phyloP scores from a whole-genome alignment of 2,113 vertebrate genomes.

The Mirza zaza region DNA sequence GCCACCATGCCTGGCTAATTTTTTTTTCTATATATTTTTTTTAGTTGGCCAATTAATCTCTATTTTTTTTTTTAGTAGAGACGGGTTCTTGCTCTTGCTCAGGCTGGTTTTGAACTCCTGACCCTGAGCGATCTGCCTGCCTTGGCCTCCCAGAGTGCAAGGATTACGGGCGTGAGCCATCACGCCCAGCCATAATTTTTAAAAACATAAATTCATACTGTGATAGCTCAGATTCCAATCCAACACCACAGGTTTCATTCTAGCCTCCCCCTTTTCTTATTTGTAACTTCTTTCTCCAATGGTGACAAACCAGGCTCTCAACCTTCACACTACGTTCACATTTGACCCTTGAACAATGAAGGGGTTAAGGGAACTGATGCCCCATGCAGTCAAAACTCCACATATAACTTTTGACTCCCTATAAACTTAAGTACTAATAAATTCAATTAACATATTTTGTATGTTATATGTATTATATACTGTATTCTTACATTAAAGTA shows the following conservation, averaged over 20 bases:
- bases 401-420: neutral
- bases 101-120: too few species aligned
- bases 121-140: too few species aligned
- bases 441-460: neutral
- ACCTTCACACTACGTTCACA: neutral
- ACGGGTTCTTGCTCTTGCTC: too few species aligned
- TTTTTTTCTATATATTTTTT: too few species aligned
- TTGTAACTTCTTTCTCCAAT: neutral
- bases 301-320: neutral
- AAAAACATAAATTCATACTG: neutral
- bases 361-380: too few species aligned
- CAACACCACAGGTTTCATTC: neutral
- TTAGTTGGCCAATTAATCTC: too few species aligned
- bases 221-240: neutral
- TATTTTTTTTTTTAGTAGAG: too few species aligned
- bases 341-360: neutral
- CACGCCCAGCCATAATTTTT: neutral
- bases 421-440: neutral
- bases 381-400: neutral
- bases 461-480: neutral
- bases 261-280: neutral
- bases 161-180: too few species aligned
- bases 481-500: neutral
- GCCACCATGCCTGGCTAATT: too few species aligned
- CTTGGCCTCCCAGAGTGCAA: too few species aligned